Evolutionary conservation across 1,140 invertebrate genomes (phyloP).

Genomic region (Zaprionus ornatus): DNA sequence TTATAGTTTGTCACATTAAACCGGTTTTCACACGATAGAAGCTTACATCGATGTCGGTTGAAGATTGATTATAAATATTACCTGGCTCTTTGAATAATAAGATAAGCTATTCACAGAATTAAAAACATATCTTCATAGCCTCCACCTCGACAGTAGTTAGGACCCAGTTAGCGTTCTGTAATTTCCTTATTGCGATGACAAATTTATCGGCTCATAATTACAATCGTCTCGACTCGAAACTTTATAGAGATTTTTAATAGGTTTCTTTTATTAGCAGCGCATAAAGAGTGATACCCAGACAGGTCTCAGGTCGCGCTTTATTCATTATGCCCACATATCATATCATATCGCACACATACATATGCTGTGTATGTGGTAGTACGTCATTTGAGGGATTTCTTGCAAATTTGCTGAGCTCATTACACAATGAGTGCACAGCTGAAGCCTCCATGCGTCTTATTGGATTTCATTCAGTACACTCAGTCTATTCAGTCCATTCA

Average conservation of each 20-base stretch:
- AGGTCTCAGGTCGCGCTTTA: not conserved
- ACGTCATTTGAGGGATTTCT: not conserved
- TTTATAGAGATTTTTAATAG: not conserved
- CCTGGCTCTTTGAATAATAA: not conserved
- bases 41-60: too few species aligned
- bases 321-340: too few species aligned
- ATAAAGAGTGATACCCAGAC: not conserved
- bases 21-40: not conserved
- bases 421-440: not conserved
- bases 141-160: too few species aligned
- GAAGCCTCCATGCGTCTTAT: not conserved
- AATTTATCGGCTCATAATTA: not conserved
- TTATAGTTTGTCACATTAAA: conserved; percentile 3
- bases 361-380: not conserved
- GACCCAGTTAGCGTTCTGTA: not conserved
- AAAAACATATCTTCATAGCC: too few species aligned
- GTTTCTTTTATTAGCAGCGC: not conserved
- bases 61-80: not conserved
- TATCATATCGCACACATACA: not conserved
- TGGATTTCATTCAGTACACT: not conserved
- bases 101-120: not conserved
- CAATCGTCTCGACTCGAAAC: not conserved
- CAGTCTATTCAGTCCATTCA: not conserved
- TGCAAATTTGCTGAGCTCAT: not conserved
- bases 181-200: not conserved